Percentiles rank a stretch among this genome's conserved stretches.
phyloP scores from a whole-genome alignment of 1,140 invertebrate species.

The Phymorhynchus buccinoides region DNA sequence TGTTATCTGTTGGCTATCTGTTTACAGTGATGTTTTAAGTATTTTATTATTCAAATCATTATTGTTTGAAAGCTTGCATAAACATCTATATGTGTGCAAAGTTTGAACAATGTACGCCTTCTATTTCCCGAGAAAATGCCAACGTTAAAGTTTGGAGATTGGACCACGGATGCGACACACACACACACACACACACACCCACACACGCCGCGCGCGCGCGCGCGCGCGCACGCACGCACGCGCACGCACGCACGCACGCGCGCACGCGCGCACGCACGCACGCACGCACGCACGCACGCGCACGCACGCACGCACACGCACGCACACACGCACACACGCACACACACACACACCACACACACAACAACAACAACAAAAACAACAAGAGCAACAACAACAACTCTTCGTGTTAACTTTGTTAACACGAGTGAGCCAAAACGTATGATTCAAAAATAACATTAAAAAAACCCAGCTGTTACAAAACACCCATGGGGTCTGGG shows the following conservation, averaged over 20 bases:
- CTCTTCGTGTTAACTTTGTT: too few relatives aligned
- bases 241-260: not conserved
- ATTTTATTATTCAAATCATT: too few relatives aligned
- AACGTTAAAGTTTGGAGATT: not conserved
- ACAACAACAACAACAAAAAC: too few relatives aligned
- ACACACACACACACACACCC: not conserved
- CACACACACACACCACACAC: not conserved
- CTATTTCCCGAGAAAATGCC: not conserved
- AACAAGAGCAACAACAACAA: too few relatives aligned
- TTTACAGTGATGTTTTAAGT: too few relatives aligned
- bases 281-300: not conserved
- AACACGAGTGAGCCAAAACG: too few relatives aligned
- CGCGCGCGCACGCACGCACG: not conserved
- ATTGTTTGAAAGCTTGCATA: too few relatives aligned
- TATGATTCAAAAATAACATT: not conserved
- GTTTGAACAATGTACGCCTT: too few relatives aligned
- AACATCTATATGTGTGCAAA: too few relatives aligned
- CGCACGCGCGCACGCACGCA: not conserved
- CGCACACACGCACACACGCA: not conserved
- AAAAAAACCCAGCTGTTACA: too few relatives aligned
- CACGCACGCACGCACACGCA: constrained; percentile 10
- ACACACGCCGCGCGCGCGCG: not conserved
- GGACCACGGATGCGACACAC: not conserved
- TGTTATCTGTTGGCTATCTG: too few relatives aligned
- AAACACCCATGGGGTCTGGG: too few relatives aligned